Percentiles rank a stretch among this genome's conserved stretches.
These are phyloP conservation scores for Trinectes maculatus DNA, from an alignment of 2,113 vertebrate genomes.

Conservation along the genomic window DNA sequence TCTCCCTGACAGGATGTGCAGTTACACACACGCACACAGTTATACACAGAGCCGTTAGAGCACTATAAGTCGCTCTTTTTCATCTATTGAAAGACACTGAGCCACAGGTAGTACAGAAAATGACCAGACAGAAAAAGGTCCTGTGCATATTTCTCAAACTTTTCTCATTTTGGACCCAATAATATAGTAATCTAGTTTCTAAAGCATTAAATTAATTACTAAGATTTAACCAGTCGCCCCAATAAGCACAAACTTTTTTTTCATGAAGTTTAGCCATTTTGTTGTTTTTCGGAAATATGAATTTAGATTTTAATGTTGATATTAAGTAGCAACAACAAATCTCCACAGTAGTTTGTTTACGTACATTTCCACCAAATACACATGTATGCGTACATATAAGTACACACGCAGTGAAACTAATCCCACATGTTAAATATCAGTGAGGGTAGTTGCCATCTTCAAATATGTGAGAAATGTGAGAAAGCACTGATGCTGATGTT, in stretches of 20 bases:
- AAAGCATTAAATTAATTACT: too few relatives aligned
- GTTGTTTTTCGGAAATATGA: too few relatives aligned
- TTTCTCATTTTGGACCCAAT: background rate
- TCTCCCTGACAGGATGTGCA: slow-evolving; percentile 29
- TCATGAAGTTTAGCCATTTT: background rate
- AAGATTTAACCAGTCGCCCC: too few relatives aligned
- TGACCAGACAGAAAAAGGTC: background rate
- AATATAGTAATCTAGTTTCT: too few relatives aligned
- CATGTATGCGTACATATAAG: too few relatives aligned
- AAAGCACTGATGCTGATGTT: background rate
- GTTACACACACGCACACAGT: slow-evolving; percentile 4
- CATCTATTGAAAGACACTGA: background rate
- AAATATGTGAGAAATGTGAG: background rate
- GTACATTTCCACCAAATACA: too few relatives aligned
- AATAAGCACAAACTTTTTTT: too few relatives aligned
- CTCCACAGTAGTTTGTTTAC: too few relatives aligned
- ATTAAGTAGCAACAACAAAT: too few relatives aligned
- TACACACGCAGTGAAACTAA: too few relatives aligned
- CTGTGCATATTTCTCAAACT: background rate
- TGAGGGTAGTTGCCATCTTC: background rate
- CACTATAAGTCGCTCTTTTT: background rate
- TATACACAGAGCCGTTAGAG: slow-evolving; percentile 23
- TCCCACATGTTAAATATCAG: background rate
- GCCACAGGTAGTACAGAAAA: background rate
- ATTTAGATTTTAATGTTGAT: too few relatives aligned